Evolutionary conservation across 2,797 vertebrate genomes (phyloP), one percentile per base, ranked within the genome.

Genomic region (Schizopygopsis malacanthus): DNA sequence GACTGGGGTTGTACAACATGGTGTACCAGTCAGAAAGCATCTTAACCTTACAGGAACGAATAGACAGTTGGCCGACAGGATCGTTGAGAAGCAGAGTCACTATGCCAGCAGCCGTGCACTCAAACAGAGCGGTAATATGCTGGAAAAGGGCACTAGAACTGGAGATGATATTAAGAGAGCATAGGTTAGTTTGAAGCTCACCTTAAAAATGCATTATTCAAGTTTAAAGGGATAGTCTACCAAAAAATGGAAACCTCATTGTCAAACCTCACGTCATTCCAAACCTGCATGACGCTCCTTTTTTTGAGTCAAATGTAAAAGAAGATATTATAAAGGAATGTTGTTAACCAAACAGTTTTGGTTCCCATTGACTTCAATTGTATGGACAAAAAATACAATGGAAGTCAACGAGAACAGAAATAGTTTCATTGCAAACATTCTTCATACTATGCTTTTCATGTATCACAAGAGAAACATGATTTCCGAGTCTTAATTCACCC

Each of bases 11-110:
- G 93, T 99, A 99, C 13, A 99, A 96, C 98, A 99, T 99, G 0
- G 98, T 99, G 93, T 99, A 99, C 98, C 98, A 99, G 90, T 99
- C 98, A 0, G 98, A 99, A 41, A 99, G 96, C 96, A 97, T 98
- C 92, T 97, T 82, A 50, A 99, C 98, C 4, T 91, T 91, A 88
- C 98, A 99, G n/a, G 98, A 99, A 2, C 93, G 96, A 89, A 99
- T 95, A 6, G 90, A 93, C 79, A 99, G 93, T 47, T 89, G 90
- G 4, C 98, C 97, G 0, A 96, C 89, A 0, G 98, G 98, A 71
- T 99, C 97, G 0, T 94, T 98, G 90, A 99, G 93, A 2, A 99
- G 95, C 88, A 99, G 92, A 0, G 98, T 98, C 69, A 97, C 90
- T 39, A 97, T 9, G 0, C 95, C 96, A 0, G 98, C 97, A 37